Percentiles rank a stretch among this genome's conserved stretches.
These are phyloP conservation scores for Glyphotaelius pellucidus DNA, from an alignment of 2,888 invertebrate genomes.

Conservation along the genomic window DNA sequence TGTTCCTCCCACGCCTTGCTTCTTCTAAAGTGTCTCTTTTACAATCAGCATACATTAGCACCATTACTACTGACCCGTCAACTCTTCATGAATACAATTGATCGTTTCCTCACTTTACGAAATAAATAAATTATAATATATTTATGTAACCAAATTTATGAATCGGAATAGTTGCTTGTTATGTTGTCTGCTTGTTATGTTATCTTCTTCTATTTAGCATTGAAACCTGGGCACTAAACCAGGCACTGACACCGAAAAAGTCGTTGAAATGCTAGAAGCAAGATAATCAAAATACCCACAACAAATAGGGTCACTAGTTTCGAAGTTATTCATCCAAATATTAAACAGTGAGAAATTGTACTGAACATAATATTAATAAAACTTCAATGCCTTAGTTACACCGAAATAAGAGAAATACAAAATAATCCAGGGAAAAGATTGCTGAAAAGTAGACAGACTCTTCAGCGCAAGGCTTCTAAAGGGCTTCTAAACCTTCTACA, in stretches of 20 bases:
- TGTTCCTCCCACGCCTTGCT: not conserved
- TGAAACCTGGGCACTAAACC: not conserved
- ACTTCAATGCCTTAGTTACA: not conserved
- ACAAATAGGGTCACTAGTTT: not conserved
- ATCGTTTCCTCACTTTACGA: not conserved
- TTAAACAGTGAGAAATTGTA: not conserved
- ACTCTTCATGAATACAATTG: not conserved
- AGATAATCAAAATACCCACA: not conserved
- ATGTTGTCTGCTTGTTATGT: too few species aligned
- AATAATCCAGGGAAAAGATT: not conserved
- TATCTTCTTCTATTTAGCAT: not conserved
- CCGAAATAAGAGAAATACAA: not conserved
- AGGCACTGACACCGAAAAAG: not conserved
- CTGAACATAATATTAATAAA: not conserved
- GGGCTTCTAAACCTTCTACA: not conserved
- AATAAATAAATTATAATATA: not conserved
- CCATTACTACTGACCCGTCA: not conserved
- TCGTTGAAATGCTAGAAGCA: not conserved
- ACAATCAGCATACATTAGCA: not conserved
- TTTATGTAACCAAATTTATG: not conserved
- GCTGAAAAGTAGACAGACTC: not conserved
- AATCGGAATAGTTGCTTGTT: not conserved
- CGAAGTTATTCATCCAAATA: not conserved
- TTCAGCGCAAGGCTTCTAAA: not conserved
- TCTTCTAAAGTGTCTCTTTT: not conserved